Base-by-base conservation (phyloP, 2,888 invertebrate species). In the Acholoe squamosa region DNA sequence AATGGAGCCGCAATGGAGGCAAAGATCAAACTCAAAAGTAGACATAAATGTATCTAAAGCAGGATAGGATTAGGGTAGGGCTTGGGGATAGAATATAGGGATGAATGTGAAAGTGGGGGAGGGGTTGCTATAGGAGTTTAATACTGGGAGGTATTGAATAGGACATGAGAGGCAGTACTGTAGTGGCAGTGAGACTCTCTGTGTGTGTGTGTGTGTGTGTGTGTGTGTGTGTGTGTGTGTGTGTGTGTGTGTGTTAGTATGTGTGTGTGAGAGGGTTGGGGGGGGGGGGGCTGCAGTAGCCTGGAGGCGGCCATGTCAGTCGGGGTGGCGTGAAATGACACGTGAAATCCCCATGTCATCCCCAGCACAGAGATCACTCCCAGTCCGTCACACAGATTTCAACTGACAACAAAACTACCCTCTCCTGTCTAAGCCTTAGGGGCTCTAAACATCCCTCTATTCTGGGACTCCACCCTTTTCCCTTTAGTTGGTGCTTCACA, bases 321-420 rank as follows among this genome's bases (percentile, higher is more conserved):
- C 10, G 16, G 61, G 61, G 61, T 5, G 61, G 25, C n/a, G 61
- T 61, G 25, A 80, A 80, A 80, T 80, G 80, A 80, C 80, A 80
- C 80, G 80, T 80, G 80, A 31, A 80, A 80, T 80, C 80, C 80
- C 7, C 80, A 43, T 80, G 80, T 34, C 80, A 80, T 80, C 80
- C 80, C 34, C 34, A 34, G 25, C 34, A 43, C 14, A 7, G 19
- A 43, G 80, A 80, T 80, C 80, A 80, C 80, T 80, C 34, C n/a
- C 10, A 7, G 34, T 43, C n/a, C 33, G 33, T 43, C 33, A 43
- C 34, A 19, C 34, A 16, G 34, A 80, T 80, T 7, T 16, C 34
- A 0, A 25, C 80, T 80, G 80, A 80, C 80, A 80, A 43, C 80
- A 16, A 0, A 61, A 19, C 61, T 7, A n/a, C 61, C 61, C 61